Percentiles rank a stretch among this genome's conserved stretches.
Evolutionary conservation across 92 coral and sea anemone species (phyloP).

Genomic region (Meandrina meandrites): DNA sequence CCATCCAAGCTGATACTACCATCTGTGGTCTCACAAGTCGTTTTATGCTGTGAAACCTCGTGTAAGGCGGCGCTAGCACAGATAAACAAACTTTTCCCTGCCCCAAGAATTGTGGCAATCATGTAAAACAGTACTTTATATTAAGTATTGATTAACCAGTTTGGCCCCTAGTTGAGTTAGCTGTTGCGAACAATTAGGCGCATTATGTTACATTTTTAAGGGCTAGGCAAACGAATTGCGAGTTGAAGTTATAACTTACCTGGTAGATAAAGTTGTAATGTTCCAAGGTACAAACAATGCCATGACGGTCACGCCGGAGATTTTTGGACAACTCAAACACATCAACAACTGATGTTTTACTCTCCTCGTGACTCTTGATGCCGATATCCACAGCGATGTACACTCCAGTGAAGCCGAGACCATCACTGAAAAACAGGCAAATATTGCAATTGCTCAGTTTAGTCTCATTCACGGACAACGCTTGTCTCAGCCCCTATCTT

Average conservation of each 20-base stretch:
- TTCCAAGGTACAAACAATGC: slow-evolving; percentile 78
- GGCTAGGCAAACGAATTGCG: background rate
- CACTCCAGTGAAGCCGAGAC: slow-evolving; percentile 92
- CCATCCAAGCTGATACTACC: too few relatives aligned
- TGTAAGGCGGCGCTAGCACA: background rate
- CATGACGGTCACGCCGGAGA: slow-evolving; percentile 82
- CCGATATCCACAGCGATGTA: slow-evolving; percentile 93
- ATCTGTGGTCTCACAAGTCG: background rate
- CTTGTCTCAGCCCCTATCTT: background rate
- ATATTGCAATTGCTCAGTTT: background rate
- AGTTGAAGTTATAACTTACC: slow-evolving; percentile 42
- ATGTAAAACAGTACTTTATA: too few relatives aligned
- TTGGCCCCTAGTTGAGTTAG: too few relatives aligned
- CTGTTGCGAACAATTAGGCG: too few relatives aligned
- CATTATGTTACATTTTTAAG: too few relatives aligned
- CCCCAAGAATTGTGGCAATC: too few relatives aligned
- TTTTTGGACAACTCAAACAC: slow-evolving; percentile 90
- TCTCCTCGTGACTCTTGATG: slow-evolving; percentile 87
- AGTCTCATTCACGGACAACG: background rate
- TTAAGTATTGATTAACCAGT: too few relatives aligned
- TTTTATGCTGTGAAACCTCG: background rate
- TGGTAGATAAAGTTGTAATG: slow-evolving; percentile 85
- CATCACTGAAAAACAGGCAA: slow-evolving; percentile 58
- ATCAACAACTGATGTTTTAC: slow-evolving; percentile 86
- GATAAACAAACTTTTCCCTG: background rate